Evolutionary conservation across 1,140 invertebrate species (phyloP).

Genomic region (Propsilocerus akamusi): DNA sequence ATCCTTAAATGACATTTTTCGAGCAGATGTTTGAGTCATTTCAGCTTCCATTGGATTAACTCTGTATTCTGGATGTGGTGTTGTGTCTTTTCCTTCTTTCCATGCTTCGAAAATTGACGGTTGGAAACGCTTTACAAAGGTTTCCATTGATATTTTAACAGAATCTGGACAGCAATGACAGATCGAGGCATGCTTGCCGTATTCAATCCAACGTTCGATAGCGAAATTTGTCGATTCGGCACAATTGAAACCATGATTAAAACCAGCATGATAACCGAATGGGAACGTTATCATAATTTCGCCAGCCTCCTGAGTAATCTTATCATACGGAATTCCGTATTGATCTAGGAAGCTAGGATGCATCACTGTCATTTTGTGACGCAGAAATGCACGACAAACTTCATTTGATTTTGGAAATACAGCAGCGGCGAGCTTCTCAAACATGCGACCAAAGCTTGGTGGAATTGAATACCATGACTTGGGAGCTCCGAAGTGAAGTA

Average conservation of each 20-base stretch:
- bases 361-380: constrained; percentile 98
- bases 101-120: constrained; percentile 56
- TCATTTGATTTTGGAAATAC: constrained; percentile 78
- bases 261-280: constrained; percentile 91
- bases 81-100: constrained; percentile 63
- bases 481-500: constrained; percentile 77
- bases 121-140: constrained; percentile 89
- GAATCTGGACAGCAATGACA: constrained; percentile 44
- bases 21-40: neutral
- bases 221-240: constrained; percentile 99
- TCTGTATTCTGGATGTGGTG: constrained; percentile 83
- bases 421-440: constrained; percentile 81
- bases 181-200: constrained; percentile 78
- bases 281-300: constrained; percentile 99
- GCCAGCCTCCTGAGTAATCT: constrained; percentile 90
- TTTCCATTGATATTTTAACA: constrained; percentile 95
- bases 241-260: constrained; percentile 97
- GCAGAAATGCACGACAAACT: constrained; percentile 79
- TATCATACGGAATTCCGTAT: constrained; percentile 89
- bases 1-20: constrained; percentile 20
- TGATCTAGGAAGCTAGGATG: constrained; percentile 83
- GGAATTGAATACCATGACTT: constrained; percentile 97
- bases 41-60: constrained; percentile 25
- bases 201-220: constrained; percentile 91
- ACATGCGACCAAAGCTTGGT: constrained; percentile 76